phyloP scores from a whole-genome alignment of 2,797 vertebrate species.

The Paedocypris micromegethes region DNA sequence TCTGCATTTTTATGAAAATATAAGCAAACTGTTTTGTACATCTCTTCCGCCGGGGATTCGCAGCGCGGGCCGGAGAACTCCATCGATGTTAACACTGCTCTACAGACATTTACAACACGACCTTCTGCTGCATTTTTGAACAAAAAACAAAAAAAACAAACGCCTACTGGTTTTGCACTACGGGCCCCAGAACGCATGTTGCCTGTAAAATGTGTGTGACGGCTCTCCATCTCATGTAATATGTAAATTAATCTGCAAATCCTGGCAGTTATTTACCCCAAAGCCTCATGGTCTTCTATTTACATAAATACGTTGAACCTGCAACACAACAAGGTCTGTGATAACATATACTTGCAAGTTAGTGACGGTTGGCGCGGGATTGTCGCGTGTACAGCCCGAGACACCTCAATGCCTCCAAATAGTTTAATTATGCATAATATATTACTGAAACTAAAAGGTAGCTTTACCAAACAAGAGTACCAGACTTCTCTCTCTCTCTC shows the following conservation, averaged over 20 bases:
- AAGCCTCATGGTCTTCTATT: constrained; percentile 73
- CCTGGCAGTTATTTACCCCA: constrained; percentile 61
- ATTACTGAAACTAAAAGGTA: constrained; percentile 84
- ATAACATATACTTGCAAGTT: constrained; percentile 79
- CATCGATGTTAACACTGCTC: constrained; percentile 28
- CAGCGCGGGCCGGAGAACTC: constrained; percentile 31
- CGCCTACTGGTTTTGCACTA: neutral
- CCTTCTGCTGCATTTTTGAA: constrained; percentile 3
- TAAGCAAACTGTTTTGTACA: constrained; percentile 80
- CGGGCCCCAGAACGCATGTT: constrained; percentile 15
- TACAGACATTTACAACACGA: constrained; percentile 41
- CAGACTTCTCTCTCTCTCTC: constrained; percentile 74
- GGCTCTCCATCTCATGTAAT: constrained; percentile 59
- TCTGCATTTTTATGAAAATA: constrained; percentile 83
- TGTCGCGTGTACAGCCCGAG: constrained; percentile 79
- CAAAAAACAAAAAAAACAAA: neutral
- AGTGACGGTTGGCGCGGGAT: constrained; percentile 52
- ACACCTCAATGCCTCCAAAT: constrained; percentile 66
- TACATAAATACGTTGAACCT: constrained; percentile 94
- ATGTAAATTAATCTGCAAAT: constrained; percentile 74
- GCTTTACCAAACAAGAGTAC: constrained; percentile 88
- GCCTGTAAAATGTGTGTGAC: constrained; percentile 76
- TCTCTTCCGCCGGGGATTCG: constrained; percentile 56
- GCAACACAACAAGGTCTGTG: constrained; percentile 84
- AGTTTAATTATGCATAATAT: constrained; percentile 66